phyloP scores from a whole-genome alignment of 1,140 invertebrate genomes.

The Eupeodes corollae region DNA sequence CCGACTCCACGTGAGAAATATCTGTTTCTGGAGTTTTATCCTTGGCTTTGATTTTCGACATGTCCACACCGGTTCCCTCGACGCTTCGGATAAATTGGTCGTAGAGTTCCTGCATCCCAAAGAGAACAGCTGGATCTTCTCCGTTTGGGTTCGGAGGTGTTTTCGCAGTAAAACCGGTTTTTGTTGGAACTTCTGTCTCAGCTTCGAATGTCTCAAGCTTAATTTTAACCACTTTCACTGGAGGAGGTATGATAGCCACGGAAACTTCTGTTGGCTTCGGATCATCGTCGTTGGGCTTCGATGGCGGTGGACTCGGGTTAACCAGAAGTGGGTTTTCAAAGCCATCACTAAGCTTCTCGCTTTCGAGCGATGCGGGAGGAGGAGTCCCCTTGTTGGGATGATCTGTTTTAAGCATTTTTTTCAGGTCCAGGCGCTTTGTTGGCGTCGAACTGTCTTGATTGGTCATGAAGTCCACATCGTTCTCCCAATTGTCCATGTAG shows the following conservation, averaged over 20 bases:
- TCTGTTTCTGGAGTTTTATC: not conserved
- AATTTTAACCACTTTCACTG: too few relatives aligned
- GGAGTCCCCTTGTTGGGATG: too few relatives aligned
- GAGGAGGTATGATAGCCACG: too few relatives aligned
- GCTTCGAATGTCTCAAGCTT: too few relatives aligned
- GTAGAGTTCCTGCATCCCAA: conserved; percentile 25
- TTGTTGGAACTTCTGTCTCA: too few relatives aligned
- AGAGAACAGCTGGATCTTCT: not conserved
- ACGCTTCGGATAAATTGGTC: conserved; percentile 34
- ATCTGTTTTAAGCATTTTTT: too few relatives aligned
- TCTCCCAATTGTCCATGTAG: conserved; percentile 35
- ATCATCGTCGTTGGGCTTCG: not conserved
- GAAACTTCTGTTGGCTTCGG: not conserved
- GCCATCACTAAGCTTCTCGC: too few relatives aligned
- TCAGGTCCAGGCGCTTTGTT: not conserved
- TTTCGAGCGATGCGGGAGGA: too few relatives aligned
- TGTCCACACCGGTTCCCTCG: conserved; percentile 10
- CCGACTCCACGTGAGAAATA: conserved; percentile 13
- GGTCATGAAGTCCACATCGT: conserved; percentile 12
- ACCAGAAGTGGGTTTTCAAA: not conserved
- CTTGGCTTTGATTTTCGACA: not conserved
- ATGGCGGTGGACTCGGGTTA: conserved; percentile 6
- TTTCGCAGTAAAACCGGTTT: too few relatives aligned
- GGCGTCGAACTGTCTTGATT: conserved; percentile 18
- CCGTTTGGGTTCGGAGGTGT: too few relatives aligned